A percentile compares a stretch with the other conserved stretches of the same genome.
These are phyloP conservation scores for Siderastrea siderea DNA, from an alignment of 92 coral and sea anemone species.

Conservation along the genomic window DNA sequence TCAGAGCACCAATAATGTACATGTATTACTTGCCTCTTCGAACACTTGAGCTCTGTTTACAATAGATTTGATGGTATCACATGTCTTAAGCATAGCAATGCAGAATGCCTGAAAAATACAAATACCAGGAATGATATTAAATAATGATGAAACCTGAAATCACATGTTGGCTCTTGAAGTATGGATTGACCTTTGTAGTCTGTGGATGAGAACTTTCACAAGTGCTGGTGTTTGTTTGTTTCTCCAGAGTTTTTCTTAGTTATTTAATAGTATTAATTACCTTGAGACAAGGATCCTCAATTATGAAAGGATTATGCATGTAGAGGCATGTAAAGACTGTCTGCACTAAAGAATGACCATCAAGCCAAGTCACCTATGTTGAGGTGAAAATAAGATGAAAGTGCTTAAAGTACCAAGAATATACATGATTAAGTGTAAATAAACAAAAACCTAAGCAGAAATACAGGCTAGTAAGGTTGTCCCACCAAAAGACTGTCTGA, in stretches of 20 bases:
- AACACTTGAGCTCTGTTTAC: conserved; percentile 97
- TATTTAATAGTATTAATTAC: conserved; percentile 29
- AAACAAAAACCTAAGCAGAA: no score
- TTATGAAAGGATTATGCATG: conserved; percentile 89
- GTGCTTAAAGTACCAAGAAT: neutral
- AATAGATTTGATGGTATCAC: conserved; percentile 90
- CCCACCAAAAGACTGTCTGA: neutral
- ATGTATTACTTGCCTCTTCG: conserved; percentile 78
- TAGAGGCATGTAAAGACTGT: conserved; percentile 97
- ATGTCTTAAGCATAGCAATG: conserved; percentile 87
- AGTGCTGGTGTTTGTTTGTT: no score
- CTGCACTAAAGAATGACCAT: conserved; percentile 99
- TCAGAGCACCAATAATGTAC: no score
- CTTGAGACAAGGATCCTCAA: conserved; percentile 97
- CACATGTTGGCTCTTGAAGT: neutral
- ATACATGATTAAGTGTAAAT: neutral
- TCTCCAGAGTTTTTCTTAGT: neutral
- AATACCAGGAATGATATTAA: neutral
- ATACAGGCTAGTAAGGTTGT: no score
- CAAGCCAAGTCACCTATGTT: conserved; percentile 95
- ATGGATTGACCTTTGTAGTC: neutral
- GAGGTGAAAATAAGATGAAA: neutral
- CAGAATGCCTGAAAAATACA: conserved; percentile 86
- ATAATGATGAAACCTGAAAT: neutral
- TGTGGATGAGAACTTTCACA: neutral